Conservation (phyloP, 1,140 invertebrate genomes). For the Drosophila pallidifrons region DNA sequence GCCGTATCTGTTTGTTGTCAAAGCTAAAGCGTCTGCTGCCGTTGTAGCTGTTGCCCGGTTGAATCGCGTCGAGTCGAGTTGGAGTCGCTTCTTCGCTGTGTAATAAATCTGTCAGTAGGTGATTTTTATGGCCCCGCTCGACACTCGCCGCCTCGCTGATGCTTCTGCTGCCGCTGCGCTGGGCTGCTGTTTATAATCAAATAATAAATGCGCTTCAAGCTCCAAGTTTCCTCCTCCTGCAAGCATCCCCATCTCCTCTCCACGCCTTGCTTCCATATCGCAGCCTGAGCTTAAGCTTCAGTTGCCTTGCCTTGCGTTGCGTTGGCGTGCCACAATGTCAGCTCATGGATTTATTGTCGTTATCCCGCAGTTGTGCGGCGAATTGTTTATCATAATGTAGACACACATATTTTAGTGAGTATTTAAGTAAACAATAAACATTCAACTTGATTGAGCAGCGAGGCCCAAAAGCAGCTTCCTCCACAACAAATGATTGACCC, state of each 20-base stretch:
- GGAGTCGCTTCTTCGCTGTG: conserved; percentile 49
- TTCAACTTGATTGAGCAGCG: conserved; percentile 26
- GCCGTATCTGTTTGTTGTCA: conserved; percentile 80
- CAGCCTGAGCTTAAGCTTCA: conserved; percentile 4
- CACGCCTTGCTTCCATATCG: background rate
- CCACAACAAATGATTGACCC: conserved; percentile 18
- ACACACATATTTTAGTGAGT: conserved; percentile 70
- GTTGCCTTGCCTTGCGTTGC: conserved; percentile 25
- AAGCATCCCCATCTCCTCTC: background rate
- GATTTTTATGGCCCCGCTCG: conserved; percentile 81
- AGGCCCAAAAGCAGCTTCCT: conserved; percentile 4
- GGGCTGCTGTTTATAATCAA: conserved; percentile 79
- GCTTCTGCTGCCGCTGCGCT: conserved; percentile 10
- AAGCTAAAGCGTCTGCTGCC: conserved; percentile 46
- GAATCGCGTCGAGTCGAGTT: conserved; percentile 36
- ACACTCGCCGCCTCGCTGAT: conserved; percentile 60
- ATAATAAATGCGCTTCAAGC: conserved; percentile 78
- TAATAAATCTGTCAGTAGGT: conserved; percentile 83
- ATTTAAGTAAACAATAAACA: conserved; percentile 70
- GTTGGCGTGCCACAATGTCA: conserved; percentile 56
- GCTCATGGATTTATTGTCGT: conserved; percentile 64
- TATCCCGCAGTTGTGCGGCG: conserved; percentile 56
- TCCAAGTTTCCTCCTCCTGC: conserved; percentile 15
- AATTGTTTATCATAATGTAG: conserved; percentile 77
- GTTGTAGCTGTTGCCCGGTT: conserved; percentile 39